Evolutionary conservation across 1,140 invertebrate species (phyloP).

Genomic region (Lepeophtheirus salmonis): DNA sequence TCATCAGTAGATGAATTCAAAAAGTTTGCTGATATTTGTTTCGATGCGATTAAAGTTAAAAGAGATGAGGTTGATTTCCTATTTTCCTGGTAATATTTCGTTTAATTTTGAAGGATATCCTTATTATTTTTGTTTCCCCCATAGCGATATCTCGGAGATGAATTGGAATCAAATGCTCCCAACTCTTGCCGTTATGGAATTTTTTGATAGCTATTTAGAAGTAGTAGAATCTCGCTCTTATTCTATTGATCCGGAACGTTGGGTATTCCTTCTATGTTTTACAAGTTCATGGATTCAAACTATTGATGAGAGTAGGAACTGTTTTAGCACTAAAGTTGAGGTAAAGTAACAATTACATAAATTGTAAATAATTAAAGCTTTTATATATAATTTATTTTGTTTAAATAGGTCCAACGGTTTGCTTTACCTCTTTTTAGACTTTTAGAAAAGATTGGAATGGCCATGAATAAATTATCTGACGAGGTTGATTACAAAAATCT

Average conservation of each 20-base stretch:
- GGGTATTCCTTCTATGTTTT: constrained; percentile 46
- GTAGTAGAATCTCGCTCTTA: background rate
- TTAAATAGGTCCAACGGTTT: background rate
- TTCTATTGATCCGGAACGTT: constrained; percentile 28
- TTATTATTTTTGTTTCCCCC: too few species aligned
- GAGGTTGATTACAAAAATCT: constrained; percentile 14
- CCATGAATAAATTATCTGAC: background rate
- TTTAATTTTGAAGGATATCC: too few species aligned
- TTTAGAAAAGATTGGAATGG: background rate
- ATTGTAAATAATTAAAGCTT: too few species aligned
- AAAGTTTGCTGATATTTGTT: too few species aligned
- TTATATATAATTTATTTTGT: too few species aligned
- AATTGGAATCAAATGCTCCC: background rate
- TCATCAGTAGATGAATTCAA: too few species aligned
- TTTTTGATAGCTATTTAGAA: background rate
- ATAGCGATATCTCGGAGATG: background rate
- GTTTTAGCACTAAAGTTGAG: background rate
- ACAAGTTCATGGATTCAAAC: constrained; percentile 38
- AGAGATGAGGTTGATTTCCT: too few species aligned
- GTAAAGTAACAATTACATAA: constrained; percentile 26
- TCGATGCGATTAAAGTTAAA: too few species aligned
- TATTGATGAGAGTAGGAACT: constrained; percentile 26
- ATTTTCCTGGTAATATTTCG: too few species aligned
- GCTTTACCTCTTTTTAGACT: background rate
- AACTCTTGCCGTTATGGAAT: background rate